These are phyloP conservation scores for Syngnathus typhle DNA, from an alignment of 2,113 vertebrate genomes.

Conservation along the genomic window DNA sequence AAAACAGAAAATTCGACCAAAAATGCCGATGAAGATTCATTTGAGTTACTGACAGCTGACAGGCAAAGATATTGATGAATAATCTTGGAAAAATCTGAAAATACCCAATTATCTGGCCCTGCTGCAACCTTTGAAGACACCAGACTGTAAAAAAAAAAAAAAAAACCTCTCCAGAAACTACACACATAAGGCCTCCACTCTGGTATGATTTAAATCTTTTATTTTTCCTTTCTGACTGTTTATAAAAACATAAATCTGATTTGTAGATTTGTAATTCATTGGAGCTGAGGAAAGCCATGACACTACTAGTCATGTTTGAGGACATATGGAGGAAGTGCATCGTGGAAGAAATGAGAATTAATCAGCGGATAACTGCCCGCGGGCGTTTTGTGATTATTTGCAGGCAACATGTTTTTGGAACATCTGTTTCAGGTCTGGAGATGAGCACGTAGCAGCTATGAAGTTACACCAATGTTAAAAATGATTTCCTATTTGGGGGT, in stretches of 20 bases:
- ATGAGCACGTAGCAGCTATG: conserved; percentile 45
- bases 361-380: conserved; percentile 22
- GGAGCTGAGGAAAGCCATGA: conserved; percentile 10
- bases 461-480: conserved; percentile 48
- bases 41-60: no score
- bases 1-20: no score
- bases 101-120: no score
- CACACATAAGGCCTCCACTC: not conserved
- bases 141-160: no score
- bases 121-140: no score
- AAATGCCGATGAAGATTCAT: no score
- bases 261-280: conserved; percentile 25
- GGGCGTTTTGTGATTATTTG: conserved; percentile 43
- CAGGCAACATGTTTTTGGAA: conserved; percentile 45
- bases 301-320: conserved; percentile 13
- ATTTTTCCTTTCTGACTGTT: not conserved
- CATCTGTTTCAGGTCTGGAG: conserved; percentile 64
- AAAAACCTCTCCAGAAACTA: not conserved
- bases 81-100: no score
- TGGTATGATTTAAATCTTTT: not conserved
- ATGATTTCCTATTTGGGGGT: conserved; percentile 58
- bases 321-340: conserved; percentile 14
- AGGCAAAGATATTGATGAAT: no score
- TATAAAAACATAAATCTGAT: not conserved
- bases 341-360: conserved; percentile 11